Evolutionary conservation across 1,140 invertebrate genomes (phyloP).

Genomic region (Octopus sinensis): DNA sequence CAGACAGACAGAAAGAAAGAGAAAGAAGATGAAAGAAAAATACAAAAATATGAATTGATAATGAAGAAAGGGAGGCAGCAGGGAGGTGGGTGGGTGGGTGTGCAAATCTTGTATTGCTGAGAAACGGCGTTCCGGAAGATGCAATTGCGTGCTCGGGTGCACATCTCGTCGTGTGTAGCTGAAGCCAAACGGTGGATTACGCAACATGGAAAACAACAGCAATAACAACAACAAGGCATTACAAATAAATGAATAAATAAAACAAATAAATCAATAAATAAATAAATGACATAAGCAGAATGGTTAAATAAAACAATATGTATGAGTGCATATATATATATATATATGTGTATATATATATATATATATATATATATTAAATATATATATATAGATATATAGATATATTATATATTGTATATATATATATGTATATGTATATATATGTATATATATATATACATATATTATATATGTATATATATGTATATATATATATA

Average conservation of each 20-base stretch:
- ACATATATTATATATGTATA: neutral
- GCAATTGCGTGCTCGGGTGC: too few species aligned
- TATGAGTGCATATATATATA: neutral
- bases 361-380: neutral
- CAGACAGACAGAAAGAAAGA: too few species aligned
- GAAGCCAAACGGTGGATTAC: too few species aligned
- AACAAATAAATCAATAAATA: neutral
- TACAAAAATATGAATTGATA: too few species aligned
- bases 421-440: neutral
- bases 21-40: too few species aligned
- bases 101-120: too few species aligned
- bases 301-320: neutral
- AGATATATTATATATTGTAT: neutral
- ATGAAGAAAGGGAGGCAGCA: too few species aligned
- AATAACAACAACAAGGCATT: neutral
- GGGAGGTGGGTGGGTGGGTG: too few species aligned
- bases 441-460: neutral
- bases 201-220: too few species aligned
- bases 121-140: too few species aligned
- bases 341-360: neutral
- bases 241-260: neutral
- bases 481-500: neutral
- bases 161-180: too few species aligned
- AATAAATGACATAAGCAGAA: neutral
- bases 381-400: constrained; percentile 1